Evolutionary conservation across 1,140 invertebrate genomes (phyloP), one percentile per base, ranked within the genome.

Genomic region (Archivesica marissinica): DNA sequence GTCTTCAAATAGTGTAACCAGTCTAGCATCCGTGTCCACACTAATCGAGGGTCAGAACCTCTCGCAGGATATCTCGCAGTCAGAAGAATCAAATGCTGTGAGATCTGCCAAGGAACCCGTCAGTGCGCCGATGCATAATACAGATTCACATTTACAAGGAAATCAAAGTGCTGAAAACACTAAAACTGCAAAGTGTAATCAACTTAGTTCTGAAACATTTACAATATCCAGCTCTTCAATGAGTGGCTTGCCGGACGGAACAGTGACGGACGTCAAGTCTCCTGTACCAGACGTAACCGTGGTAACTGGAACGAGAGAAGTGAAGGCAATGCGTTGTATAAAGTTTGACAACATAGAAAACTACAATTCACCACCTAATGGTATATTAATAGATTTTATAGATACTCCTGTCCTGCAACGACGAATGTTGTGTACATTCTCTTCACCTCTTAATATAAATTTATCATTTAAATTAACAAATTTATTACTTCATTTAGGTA

Each of bases 21-120:
- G 80, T 83, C 54, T 83, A 75, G 80, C 66, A 17, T 83, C 80
- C 23, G 54, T 83, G 23, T 83, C 70, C 15, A 83, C 80, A 44
- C 56, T 83, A 41, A 33, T 83, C 15, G 80, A 83, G 15, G 80
- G 80, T 41, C 80, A 83, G 38, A 83, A 83, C 50, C 52, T 75
- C 15, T 83, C 80, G 0, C 70, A 75, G 38, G 44, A 83, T 64
- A 52, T 83, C n/a, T 83, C 80, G 1, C n/a, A 13, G 38, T 25
- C 30, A 15, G 79, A 81, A 9, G 44, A 56, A 35, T 39, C 17
- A n/a, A 23, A 28, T 20, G 6, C 7, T 52, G 50, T 52, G 25
- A 52, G 3, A 20, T n/a, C 17, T 7, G 25, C 17, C 4, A 7
- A 52, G 17, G 50, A 52, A 17, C 50, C 17, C 6, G 23, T 3